Conservation (phyloP, 2,888 invertebrate species). For the Athetis lepigone region DNA sequence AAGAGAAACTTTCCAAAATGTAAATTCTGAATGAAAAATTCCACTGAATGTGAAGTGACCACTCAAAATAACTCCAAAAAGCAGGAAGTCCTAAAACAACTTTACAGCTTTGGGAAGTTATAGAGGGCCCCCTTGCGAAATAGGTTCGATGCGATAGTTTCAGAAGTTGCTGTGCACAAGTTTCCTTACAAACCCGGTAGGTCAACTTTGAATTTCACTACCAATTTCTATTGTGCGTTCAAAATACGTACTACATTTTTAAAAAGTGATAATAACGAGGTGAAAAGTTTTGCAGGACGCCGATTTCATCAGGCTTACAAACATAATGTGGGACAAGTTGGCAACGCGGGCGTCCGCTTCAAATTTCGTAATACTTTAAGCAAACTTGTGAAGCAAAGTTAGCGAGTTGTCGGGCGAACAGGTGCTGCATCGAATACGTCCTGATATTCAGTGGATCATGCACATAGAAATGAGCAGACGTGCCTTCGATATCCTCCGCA, state of each 20-base stretch:
- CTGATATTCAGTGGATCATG: conserved; percentile 76
- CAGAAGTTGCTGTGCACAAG: conserved; percentile 72
- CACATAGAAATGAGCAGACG: conserved; percentile 70
- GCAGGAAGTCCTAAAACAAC: conserved; percentile 74
- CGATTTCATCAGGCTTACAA: conserved; percentile 82
- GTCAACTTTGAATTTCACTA: conserved; percentile 63
- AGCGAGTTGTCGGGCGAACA: conserved; percentile 77
- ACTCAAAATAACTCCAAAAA: conserved; percentile 57
- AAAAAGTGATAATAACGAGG: conserved; percentile 72
- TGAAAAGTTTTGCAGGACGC: conserved; percentile 75
- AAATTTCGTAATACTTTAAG: conserved; percentile 88
- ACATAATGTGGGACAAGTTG: conserved; percentile 80
- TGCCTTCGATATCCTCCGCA: conserved; percentile 39
- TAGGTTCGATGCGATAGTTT: conserved; percentile 77
- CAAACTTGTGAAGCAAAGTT: conserved; percentile 84
- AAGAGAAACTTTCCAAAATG: conserved; percentile 14
- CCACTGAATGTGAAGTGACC: conserved; percentile 61
- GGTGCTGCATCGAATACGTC: conserved; percentile 85
- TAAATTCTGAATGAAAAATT: conserved; percentile 31
- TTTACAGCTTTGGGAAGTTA: conserved; percentile 74
- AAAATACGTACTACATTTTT: conserved; percentile 73
- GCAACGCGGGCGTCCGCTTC: conserved; percentile 76
- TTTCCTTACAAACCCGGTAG: conserved; percentile 65
- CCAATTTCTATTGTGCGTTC: conserved; percentile 71
- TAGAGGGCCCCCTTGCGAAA: conserved; percentile 76